Evolutionary conservation across 2,888 invertebrate genomes (phyloP).

Genomic region (Drosophila falleni): DNA sequence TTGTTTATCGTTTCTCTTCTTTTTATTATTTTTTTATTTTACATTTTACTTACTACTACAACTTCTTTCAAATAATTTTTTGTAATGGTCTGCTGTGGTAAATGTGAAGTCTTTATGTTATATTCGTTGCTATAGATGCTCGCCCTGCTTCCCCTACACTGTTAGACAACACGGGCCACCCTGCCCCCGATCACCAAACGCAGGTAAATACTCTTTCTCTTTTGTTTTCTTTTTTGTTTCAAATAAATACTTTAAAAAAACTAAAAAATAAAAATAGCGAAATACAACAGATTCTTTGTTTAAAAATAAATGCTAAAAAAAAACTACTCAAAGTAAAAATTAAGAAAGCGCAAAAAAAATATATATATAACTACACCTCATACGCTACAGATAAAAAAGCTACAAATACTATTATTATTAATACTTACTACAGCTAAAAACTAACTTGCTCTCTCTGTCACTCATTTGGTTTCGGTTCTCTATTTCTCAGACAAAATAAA

Average conservation of each 20-base stretch:
- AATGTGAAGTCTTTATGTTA: slow-evolving; percentile 89
- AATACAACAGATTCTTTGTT: slow-evolving; percentile 51
- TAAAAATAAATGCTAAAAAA: slow-evolving; percentile 55
- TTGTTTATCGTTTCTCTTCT: background rate
- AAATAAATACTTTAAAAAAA: slow-evolving; percentile 62
- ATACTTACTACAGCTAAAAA: slow-evolving; percentile 55
- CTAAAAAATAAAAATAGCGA: slow-evolving; percentile 38
- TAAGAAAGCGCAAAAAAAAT: slow-evolving; percentile 59
- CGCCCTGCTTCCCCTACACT: slow-evolving; percentile 94
- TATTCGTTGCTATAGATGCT: slow-evolving; percentile 97
- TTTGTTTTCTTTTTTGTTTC: slow-evolving; percentile 70
- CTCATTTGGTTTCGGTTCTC: slow-evolving; percentile 70
- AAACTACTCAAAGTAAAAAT: slow-evolving; percentile 53
- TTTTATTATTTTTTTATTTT: slow-evolving; percentile 7
- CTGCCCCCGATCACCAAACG: slow-evolving; percentile 90
- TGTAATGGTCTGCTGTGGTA: slow-evolving; percentile 86
- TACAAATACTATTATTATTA: slow-evolving; percentile 52
- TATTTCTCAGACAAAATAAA: slow-evolving; percentile 18
- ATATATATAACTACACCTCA: slow-evolving; percentile 59
- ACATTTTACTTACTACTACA: slow-evolving; percentile 72
- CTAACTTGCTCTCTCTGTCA: slow-evolving; percentile 65
- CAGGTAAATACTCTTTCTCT: slow-evolving; percentile 88
- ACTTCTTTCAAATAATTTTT: slow-evolving; percentile 83
- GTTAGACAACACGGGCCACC: slow-evolving; percentile 94
- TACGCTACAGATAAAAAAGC: slow-evolving; percentile 44